A percentile compares a stretch with the other conserved stretches of the same genome.
These are phyloP conservation scores for Marisa cornuarietis DNA, from an alignment of 1,140 invertebrate species.

Conservation along the genomic window DNA sequence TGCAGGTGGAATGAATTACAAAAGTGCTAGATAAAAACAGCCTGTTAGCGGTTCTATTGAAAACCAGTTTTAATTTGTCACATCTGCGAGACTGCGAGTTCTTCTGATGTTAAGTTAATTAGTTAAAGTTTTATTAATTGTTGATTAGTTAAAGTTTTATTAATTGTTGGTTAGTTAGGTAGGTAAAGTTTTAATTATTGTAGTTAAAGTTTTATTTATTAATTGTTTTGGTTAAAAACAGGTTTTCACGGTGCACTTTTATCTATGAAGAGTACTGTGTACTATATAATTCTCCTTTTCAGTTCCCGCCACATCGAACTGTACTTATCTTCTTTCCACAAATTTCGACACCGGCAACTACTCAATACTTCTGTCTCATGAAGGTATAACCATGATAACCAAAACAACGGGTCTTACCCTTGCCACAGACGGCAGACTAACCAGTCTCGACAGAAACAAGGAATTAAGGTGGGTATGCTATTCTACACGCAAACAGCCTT, in stretches of 20 bases:
- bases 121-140: neutral
- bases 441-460: neutral
- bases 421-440: neutral
- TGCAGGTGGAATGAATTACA: neutral
- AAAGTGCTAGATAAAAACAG: too few species aligned
- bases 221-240: neutral
- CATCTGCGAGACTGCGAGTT: neutral
- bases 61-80: neutral
- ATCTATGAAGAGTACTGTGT: too few species aligned
- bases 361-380: constrained; percentile 5
- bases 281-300: neutral
- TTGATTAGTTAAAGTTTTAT: neutral
- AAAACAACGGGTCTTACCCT: neutral
- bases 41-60: too few species aligned
- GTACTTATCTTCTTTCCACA: constrained; percentile 15
- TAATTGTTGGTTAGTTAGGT: neutral
- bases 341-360: constrained; percentile 8
- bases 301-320: neutral
- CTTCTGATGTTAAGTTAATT: neutral
- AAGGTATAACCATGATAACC: neutral
- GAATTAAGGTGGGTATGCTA: neutral
- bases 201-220: neutral
- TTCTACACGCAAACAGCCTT: too few species aligned
- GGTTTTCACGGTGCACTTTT: too few species aligned
- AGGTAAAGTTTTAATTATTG: neutral